Evolutionary conservation across 2,113 vertebrate genomes (phyloP).

Genomic region (Oceanodroma tethys): DNA sequence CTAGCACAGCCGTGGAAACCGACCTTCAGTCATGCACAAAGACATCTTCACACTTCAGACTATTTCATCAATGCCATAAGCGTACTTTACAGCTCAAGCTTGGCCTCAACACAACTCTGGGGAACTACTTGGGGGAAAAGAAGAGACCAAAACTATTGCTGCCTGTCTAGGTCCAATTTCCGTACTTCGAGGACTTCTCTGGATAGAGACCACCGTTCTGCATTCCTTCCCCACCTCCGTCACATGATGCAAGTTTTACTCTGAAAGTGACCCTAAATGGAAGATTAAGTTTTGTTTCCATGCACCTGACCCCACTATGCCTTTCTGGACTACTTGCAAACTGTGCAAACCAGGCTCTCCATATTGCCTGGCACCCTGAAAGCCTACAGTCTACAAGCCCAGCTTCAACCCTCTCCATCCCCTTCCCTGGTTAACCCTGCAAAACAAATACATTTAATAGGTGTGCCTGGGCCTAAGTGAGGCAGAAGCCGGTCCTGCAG

Average conservation of each 20-base stretch:
- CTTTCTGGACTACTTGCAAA: neutral
- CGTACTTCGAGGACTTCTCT: neutral
- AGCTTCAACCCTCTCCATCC: neutral
- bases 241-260: neutral
- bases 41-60: neutral
- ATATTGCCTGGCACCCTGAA: neutral
- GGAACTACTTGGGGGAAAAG: rapidly evolving
- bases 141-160: neutral
- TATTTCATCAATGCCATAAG: neutral
- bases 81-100: neutral
- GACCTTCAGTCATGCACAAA: neutral
- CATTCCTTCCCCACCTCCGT: neutral
- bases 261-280: neutral
- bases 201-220: neutral
- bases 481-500: neutral
- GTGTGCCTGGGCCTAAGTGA: neutral
- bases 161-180: neutral
- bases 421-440: neutral
- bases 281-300: neutral
- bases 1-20: neutral
- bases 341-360: neutral
- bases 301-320: neutral
- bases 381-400: neutral
- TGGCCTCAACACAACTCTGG: neutral
- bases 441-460: neutral